A percentile compares a stretch with the other conserved stretches of the same genome.
These are phyloP conservation scores for Cheilosia vernalis DNA, from an alignment of 2,888 invertebrate genomes.

Conservation along the genomic window DNA sequence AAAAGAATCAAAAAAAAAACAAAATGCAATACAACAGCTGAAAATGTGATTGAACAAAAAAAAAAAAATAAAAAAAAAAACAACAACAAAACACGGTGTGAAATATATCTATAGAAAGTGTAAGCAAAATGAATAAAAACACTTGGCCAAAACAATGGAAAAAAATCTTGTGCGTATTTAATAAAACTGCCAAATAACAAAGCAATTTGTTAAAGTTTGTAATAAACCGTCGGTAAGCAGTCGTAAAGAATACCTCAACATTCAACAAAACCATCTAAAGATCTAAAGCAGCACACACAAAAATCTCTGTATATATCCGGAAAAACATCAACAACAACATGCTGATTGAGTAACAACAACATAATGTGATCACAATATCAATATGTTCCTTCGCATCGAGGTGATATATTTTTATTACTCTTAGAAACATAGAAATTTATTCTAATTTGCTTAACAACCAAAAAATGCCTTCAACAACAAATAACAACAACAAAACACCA, in stretches of 20 bases:
- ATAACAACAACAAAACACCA: slow-evolving; percentile 37
- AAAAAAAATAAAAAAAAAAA: slow-evolving; percentile 41
- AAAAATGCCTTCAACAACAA: slow-evolving; percentile 54
- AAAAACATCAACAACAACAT: slow-evolving; percentile 38
- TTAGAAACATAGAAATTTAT: slow-evolving; percentile 41
- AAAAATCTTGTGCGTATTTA: slow-evolving; percentile 10
- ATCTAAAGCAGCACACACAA: slow-evolving; percentile 13
- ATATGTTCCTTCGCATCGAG: slow-evolving; percentile 71
- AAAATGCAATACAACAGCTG: slow-evolving; percentile 62
- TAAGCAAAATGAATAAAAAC: background rate
- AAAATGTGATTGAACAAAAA: slow-evolving; percentile 61
- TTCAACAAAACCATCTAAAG: slow-evolving; percentile 22
- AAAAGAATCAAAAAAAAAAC: slow-evolving; percentile 17
- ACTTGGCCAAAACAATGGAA: slow-evolving; percentile 6
- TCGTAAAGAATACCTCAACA: slow-evolving; percentile 48
- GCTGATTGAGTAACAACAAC: slow-evolving; percentile 56
- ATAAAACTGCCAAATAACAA: slow-evolving; percentile 39
- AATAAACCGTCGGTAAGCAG: slow-evolving; percentile 20
- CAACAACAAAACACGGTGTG: slow-evolving; percentile 15
- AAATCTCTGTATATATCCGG: slow-evolving; percentile 7
- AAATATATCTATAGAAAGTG: slow-evolving; percentile 4
- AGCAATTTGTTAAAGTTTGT: slow-evolving; percentile 18
- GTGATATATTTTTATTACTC: slow-evolving; percentile 64
- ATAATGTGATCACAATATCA: slow-evolving; percentile 61
- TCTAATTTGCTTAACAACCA: slow-evolving; percentile 58